Conservation (phyloP, 2,797 vertebrate species). For the Champsocephalus esox region DNA sequence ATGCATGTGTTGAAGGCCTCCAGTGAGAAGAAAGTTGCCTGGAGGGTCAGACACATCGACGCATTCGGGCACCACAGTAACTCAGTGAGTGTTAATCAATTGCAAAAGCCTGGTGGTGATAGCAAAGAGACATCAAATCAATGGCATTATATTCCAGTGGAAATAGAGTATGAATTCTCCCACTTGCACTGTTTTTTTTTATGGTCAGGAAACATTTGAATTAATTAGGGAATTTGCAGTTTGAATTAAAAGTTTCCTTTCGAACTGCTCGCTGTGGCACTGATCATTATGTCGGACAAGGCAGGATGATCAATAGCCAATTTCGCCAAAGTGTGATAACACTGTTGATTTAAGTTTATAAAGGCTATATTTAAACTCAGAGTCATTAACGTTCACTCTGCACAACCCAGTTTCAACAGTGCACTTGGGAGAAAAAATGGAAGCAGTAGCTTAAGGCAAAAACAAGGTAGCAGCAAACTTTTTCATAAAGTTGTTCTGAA, state of each 20-base stretch:
- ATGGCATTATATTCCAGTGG: constrained; percentile 57
- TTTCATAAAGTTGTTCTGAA: constrained; percentile 66
- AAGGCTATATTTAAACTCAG: constrained; percentile 68
- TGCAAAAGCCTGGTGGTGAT: constrained; percentile 52
- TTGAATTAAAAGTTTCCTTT: constrained; percentile 54
- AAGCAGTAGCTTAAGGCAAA: constrained; percentile 60
- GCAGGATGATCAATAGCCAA: constrained; percentile 63
- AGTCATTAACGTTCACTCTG: constrained; percentile 60
- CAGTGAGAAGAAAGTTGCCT: constrained; percentile 40
- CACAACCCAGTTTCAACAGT: constrained; percentile 56
- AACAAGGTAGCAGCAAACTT: constrained; percentile 67
- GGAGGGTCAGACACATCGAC: constrained; percentile 54
- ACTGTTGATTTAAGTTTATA: constrained; percentile 48
- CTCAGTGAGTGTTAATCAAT: constrained; percentile 66
- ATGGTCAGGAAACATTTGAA: constrained; percentile 43
- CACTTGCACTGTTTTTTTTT: constrained; percentile 9
- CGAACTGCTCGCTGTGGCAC: constrained; percentile 11
- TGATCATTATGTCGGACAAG: constrained; percentile 44
- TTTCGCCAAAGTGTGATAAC: constrained; percentile 59
- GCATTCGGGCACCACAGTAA: constrained; percentile 51
- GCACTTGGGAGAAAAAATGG: constrained; percentile 41
- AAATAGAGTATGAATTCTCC: constrained; percentile 44
- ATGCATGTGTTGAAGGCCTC: constrained; percentile 44
- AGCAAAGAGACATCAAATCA: constrained; percentile 62
- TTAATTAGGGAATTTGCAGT: constrained; percentile 42